Conservation (phyloP, 1,140 invertebrate genomes). For the Brachionus rotundiformis region DNA sequence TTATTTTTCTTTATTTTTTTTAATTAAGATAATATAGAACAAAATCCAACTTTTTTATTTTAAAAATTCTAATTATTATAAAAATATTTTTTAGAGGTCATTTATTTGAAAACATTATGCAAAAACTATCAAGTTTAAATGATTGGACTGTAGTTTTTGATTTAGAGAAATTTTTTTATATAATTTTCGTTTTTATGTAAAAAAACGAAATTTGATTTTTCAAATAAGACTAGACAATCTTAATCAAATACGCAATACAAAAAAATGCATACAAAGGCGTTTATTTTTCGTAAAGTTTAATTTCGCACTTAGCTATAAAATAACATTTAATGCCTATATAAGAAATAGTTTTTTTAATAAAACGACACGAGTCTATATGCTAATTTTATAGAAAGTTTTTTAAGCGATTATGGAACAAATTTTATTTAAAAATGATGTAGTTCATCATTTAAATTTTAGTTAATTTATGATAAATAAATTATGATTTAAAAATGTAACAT, state of each 20-base stretch:
- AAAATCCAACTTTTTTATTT: too few relatives aligned
- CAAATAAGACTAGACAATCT: background rate
- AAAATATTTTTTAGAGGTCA: too few relatives aligned
- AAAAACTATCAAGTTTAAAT: too few relatives aligned
- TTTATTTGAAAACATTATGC: too few relatives aligned
- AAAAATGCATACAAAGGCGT: background rate
- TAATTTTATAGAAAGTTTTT: background rate
- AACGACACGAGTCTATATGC: background rate
- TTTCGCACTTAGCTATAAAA: background rate
- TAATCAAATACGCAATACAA: background rate
- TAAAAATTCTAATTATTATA: too few relatives aligned
- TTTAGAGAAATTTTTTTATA: too few relatives aligned
- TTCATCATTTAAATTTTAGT: constrained; percentile 2
- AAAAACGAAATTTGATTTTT: background rate
- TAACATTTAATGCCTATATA: background rate
- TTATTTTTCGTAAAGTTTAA: background rate
- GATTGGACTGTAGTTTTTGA: too few relatives aligned
- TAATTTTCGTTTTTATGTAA: too few relatives aligned
- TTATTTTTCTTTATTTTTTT: too few relatives aligned
- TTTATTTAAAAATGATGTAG: background rate
- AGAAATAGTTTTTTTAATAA: background rate
- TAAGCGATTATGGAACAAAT: background rate
- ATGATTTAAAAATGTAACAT: background rate
- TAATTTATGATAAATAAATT: constrained; percentile 13
- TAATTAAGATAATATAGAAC: too few relatives aligned